Base-by-base conservation (phyloP, 2,888 invertebrate genomes). In the Strigamia maritima region DNA sequence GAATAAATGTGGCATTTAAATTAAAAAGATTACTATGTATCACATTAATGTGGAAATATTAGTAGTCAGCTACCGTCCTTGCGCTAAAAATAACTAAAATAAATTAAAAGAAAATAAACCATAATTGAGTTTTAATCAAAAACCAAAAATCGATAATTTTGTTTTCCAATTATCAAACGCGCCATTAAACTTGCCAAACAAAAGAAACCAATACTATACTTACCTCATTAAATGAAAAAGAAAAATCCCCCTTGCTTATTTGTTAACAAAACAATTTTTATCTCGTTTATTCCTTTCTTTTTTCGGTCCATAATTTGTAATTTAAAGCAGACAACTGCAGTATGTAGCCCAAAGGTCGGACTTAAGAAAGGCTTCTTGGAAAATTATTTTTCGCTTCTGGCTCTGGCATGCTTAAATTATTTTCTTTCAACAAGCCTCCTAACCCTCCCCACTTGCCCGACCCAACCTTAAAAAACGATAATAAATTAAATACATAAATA, bases 371-470 rank as follows among this genome's bases (percentile, higher is more conserved):
- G 70, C 70, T 24, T 70, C 70, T 70, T 28, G 12, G 70, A 70
- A 70, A 70, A 70, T 70, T 28, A 70, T 70, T 70, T 70, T 26
- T 28, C 54, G 54, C 28, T 70, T n/a, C 70, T 70, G 70, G 70
- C 70, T 70, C 26, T 70, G 70, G 70, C 70, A 70, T 70, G 70
- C n/a, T 70, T 70, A 70, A 70, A 70, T 70, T 26, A 70, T 28
- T 28, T 28, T 70, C 28, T 28, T 28, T 26, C 70, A 70, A 26
- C 70, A 26, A 26, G 28, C 70, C 4, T 70, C 28, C 28, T 12
- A 26, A 54, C 54, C 19, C n/a, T 8, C n/a, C 54, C 8, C 19
- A 16, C 54, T n/a, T 19, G 8, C 54, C 54, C 19, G 8, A 8
- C 54, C 19, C 54, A 19, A 54, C n/a, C 54, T n/a, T 26, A 24